Base-by-base conservation (phyloP, 2,797 vertebrate species). In the Poeciliopsis infans region DNA sequence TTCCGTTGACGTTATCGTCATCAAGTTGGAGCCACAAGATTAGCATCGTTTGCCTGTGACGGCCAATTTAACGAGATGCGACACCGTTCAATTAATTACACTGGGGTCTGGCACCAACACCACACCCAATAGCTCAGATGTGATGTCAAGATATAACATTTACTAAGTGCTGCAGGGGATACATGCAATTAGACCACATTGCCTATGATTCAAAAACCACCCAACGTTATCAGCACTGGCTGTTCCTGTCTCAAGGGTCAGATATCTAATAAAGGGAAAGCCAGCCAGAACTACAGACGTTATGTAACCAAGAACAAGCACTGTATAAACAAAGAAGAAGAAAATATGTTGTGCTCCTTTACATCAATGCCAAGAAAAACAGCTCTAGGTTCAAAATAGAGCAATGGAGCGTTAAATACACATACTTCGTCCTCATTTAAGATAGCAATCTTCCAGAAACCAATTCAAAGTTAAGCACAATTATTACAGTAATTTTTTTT, bases 351-450 rank as follows among this genome's bases (percentile, higher is more conserved):
- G 78, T 83, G 55, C 82, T 85, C 64, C 85, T 93, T 91, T 92
- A 76, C 70, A 86, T 43, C 13, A 64, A 78, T 71, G 91, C 93
- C 94, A 94, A 94, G 87, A 85, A 91, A 88, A 95, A 92, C 90
- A 91, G 75, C 18, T 79, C 46, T 2, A 28, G 83, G 84, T 78
- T 66, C 80, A 78, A 69, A 83, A 73, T 36, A 61, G 61, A 78
- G 73, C 72, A 81, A 82, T 46, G 39, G 41, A 45, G 36, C 31
- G 43, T 74, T 73, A 72, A 20, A 77, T n/a, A 77, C 39, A 78
- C 74, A 83, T 16, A 53, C 28, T 76, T 18, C 4, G 4, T 57
- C 18, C 25, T 11, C 8, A 78, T 76, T 64, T 47, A 15, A 76
- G 70, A 86, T 88, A 86, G 83, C 57, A 55, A 23, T 70, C 33